Conservation (phyloP, 2,113 vertebrate genomes). For the Lampris megalopsis region DNA sequence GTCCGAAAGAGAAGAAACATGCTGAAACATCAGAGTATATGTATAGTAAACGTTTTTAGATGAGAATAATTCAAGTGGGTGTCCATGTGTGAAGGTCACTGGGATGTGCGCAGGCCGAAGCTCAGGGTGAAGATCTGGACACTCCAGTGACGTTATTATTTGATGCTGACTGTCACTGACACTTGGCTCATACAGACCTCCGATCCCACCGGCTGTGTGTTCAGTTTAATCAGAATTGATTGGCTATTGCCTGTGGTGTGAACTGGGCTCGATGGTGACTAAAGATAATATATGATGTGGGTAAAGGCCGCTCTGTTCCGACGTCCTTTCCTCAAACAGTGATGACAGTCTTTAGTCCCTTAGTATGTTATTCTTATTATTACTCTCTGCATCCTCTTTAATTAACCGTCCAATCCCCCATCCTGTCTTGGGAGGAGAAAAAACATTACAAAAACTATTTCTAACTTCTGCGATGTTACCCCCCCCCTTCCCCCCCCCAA, state of each 20-base stretch:
- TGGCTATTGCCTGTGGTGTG: not conserved
- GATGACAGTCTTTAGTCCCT: not conserved
- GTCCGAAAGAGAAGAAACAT: too few relatives aligned
- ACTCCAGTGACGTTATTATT: too few relatives aligned
- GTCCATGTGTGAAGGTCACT: too few relatives aligned
- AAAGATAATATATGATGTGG: conserved; percentile 4
- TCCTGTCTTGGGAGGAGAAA: not conserved
- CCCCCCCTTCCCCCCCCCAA: too few relatives aligned
- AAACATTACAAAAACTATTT: not conserved
- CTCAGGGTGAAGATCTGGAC: too few relatives aligned
- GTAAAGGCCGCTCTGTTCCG: conserved; percentile 6
- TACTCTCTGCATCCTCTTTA: not conserved
- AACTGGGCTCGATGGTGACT: not conserved
- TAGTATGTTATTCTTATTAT: not conserved
- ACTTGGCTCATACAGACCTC: not conserved
- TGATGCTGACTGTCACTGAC: conserved; percentile 2
- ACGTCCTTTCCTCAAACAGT: not conserved
- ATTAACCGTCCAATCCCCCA: conserved; percentile 9
- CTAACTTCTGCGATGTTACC: too few relatives aligned
- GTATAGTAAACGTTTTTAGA: too few relatives aligned
- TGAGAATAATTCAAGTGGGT: too few relatives aligned
- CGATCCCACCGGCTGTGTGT: conserved; percentile 4
- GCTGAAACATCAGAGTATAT: too few relatives aligned
- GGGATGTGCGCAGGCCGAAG: too few relatives aligned
- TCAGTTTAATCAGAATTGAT: conserved; percentile 20